Evolutionary conservation across 2,888 invertebrate genomes (phyloP).

Genomic region (Ormyrus nitidulus): DNA sequence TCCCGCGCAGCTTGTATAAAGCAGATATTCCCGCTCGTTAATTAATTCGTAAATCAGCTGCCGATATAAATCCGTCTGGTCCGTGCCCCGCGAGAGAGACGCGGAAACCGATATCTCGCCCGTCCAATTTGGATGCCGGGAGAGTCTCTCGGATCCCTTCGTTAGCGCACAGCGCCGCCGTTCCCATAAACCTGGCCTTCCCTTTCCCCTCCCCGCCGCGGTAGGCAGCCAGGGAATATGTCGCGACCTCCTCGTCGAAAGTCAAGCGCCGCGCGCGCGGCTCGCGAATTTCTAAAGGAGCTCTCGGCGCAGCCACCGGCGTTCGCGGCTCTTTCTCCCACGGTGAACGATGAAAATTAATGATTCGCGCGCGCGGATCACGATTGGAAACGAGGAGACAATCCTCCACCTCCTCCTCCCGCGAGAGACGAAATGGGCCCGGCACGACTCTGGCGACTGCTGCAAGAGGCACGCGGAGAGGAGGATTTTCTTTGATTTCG

Average conservation of each 20-base stretch:
- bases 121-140: constrained; percentile 48
- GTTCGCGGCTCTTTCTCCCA: constrained; percentile 52
- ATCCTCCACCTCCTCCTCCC: constrained; percentile 7
- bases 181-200: constrained; percentile 59
- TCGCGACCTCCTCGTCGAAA: constrained; percentile 60
- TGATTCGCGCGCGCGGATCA: constrained; percentile 51
- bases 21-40: not conserved
- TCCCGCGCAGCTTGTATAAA: not conserved
- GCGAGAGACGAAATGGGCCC: constrained; percentile 25
- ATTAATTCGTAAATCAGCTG: constrained; percentile 46
- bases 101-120: constrained; percentile 48
- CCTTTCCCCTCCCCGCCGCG: not conserved
- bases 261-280: constrained; percentile 44
- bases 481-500: constrained; percentile 15
- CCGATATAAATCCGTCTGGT: constrained; percentile 26
- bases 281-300: constrained; percentile 58
- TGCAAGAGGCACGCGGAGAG: constrained; percentile 4
- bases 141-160: constrained; percentile 50
- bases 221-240: constrained; percentile 29
- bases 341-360: constrained; percentile 56
- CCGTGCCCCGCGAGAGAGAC: not conserved
- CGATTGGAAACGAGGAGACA: constrained; percentile 44
- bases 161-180: constrained; percentile 48
- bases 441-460: constrained; percentile 35
- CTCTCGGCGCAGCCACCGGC: constrained; percentile 15